A percentile compares a stretch with the other conserved stretches of the same genome.
Conservation (phyloP, 2,888 invertebrate genomes). For the Pristionchus entomophagus region DNA sequence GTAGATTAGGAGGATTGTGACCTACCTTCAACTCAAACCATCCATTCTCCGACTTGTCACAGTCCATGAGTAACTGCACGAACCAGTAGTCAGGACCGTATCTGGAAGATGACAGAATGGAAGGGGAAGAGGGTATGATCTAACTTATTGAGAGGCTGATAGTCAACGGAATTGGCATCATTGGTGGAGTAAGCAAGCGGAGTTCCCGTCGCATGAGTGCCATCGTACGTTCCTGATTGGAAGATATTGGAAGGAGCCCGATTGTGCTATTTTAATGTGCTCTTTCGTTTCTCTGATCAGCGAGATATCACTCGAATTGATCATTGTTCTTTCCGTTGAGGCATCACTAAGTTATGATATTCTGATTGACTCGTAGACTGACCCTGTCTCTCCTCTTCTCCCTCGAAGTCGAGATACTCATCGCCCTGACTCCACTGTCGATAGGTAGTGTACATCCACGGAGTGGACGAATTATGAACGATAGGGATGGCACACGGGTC, state of each 20-base stretch:
- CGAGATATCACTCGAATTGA: not conserved
- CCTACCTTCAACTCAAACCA: slow-evolving; percentile 78
- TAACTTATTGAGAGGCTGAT: slow-evolving; percentile 44
- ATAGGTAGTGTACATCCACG: slow-evolving; percentile 66
- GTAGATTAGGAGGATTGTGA: not conserved
- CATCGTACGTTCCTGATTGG: slow-evolving; percentile 70
- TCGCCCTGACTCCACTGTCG: slow-evolving; percentile 69
- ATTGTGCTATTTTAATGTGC: not conserved
- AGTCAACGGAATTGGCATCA: slow-evolving; percentile 62
- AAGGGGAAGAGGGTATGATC: too few species aligned
- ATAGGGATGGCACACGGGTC: slow-evolving; percentile 71
- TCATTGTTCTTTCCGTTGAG: not conserved
- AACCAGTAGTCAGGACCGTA: slow-evolving; percentile 78
- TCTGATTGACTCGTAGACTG: too few species aligned
- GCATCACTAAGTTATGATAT: too few species aligned
- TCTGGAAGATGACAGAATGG: slow-evolving; percentile 27
- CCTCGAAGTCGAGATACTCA: slow-evolving; percentile 70
- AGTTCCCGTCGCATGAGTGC: slow-evolving; percentile 65
- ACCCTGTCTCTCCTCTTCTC: slow-evolving; percentile 70
- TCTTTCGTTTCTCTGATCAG: not conserved
- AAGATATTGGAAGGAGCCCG: not conserved
- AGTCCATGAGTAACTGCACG: slow-evolving; percentile 78
- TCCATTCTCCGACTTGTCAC: slow-evolving; percentile 75
- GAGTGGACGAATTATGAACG: slow-evolving; percentile 64
- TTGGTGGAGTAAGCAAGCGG: slow-evolving; percentile 72